phyloP scores from a whole-genome alignment of 37 sponge, comb jelly and placozoan genomes.

The Lycopodina hypogea region DNA sequence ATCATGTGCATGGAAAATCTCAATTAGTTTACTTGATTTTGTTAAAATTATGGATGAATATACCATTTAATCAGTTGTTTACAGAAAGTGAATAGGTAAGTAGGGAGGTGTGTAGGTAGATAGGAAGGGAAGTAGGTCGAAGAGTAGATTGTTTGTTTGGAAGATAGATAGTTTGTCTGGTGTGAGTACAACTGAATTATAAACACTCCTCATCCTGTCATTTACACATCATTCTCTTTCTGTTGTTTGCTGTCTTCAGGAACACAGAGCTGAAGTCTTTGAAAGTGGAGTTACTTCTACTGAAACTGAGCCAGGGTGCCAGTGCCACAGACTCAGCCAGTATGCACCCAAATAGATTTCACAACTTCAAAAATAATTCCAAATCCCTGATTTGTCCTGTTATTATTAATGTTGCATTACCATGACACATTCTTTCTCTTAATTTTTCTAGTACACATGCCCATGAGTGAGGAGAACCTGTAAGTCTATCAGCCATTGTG shows the following conservation, averaged over 20 bases:
- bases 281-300: conserved; percentile 6
- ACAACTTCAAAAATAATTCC: too few species aligned
- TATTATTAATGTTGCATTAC: too few species aligned
- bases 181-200: background rate
- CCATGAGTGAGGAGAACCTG: conserved; percentile 38
- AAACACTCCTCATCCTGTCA: too few species aligned
- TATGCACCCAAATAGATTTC: too few species aligned
- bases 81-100: too few species aligned
- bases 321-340: background rate
- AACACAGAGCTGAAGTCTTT: conserved; percentile 17
- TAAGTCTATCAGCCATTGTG: conserved; percentile 8
- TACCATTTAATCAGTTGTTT: background rate
- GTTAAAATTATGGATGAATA: too few species aligned
- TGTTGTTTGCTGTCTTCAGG: background rate
- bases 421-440: background rate
- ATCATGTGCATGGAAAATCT: too few species aligned
- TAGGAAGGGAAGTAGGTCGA: too few species aligned
- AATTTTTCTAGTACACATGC: conserved; percentile 17
- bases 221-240: background rate
- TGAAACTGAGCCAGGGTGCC: conserved; percentile 16
- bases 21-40: too few species aligned
- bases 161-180: background rate
- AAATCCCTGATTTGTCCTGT: too few species aligned
- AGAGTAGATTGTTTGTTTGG: too few species aligned
- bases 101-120: too few species aligned